Evolutionary conservation across 2,113 vertebrate genomes (phyloP), one percentile per base, ranked within the genome.

Genomic region (Cinclus cinclus): DNA sequence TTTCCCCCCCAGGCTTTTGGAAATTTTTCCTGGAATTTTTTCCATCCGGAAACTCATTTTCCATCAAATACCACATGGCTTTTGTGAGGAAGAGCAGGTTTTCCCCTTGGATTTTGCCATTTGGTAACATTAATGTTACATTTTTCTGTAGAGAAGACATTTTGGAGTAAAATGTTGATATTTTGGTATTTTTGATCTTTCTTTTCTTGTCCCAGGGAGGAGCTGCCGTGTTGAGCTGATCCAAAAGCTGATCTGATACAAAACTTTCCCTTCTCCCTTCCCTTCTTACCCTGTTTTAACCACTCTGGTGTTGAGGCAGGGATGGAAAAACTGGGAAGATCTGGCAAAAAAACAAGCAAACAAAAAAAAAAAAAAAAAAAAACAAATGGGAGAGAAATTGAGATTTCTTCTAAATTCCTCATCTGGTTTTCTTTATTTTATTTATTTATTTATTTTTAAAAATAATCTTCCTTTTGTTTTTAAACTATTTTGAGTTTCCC

Each of bases 401-500:
- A 82, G 9, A 55, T 65, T 93, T 41, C 13, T 39, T 37, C 9
- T 7, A 9, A 56, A 15, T 70, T 53, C 62, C 15, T 7, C 7
- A 4, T 28, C 18, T 41, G 56, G 1, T 10, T 46, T 53, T 46
- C 3, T 18, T 25, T 23, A 2, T 5, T 28, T 6, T 6, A 9
- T n/a, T 8, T 22, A 8, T 8, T 13, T 21, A 22, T 18, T 41
- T 1, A 37, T 35, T 21, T 33, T 37, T 7, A 15, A 17, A 27
- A 19, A 44, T 23, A 3, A 15, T 83, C 71, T 56, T 4, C 24
- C 12, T 42, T 55, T 37, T n/a, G 14, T 60, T 69, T 60, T 52
- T 33, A 17, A 53, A 22, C 23, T 1, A 0, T 13, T 33, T 10
- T 10, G 3, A 3, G 2, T 28, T 25, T 50, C 53, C 3, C 37